Conservation (phyloP, 2,113 vertebrate genomes). For the Arenaria interpres region DNA sequence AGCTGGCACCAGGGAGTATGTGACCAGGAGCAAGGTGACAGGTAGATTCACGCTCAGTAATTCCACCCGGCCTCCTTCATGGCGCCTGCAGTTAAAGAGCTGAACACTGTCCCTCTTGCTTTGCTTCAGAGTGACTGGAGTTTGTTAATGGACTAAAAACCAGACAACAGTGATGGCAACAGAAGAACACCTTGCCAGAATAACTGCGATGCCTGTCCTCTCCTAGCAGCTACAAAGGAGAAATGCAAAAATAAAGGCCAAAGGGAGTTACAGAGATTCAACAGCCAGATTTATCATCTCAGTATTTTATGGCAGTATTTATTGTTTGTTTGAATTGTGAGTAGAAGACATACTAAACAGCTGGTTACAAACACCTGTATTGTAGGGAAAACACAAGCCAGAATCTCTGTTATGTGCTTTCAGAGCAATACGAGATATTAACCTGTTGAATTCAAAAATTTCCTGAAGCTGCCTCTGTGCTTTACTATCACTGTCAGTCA, state of each 20-base stretch:
- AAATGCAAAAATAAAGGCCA: neutral
- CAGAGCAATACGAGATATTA: accelerated
- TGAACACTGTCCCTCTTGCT: neutral
- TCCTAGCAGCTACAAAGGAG: neutral
- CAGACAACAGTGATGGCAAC: neutral
- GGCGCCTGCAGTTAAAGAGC: neutral
- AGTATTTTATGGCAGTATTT: neutral
- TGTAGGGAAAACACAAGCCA: neutral
- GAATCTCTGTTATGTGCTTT: neutral
- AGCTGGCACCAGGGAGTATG: neutral
- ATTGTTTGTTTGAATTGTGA: accelerated
- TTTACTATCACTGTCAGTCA: accelerated
- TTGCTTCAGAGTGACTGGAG: neutral
- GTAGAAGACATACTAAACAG: neutral
- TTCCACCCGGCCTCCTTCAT: neutral
- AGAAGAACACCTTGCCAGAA: neutral
- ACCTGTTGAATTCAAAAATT: neutral
- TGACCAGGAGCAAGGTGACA: accelerated
- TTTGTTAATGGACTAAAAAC: neutral
- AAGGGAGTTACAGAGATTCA: neutral
- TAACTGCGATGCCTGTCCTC: accelerated
- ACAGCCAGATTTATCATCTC: neutral
- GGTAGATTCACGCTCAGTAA: neutral
- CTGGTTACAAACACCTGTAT: accelerated
- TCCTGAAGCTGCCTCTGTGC: neutral